Evolutionary conservation across 2,113 vertebrate species (phyloP), one percentile per base, ranked within the genome.

Genomic region (Terrapene triunguis): DNA sequence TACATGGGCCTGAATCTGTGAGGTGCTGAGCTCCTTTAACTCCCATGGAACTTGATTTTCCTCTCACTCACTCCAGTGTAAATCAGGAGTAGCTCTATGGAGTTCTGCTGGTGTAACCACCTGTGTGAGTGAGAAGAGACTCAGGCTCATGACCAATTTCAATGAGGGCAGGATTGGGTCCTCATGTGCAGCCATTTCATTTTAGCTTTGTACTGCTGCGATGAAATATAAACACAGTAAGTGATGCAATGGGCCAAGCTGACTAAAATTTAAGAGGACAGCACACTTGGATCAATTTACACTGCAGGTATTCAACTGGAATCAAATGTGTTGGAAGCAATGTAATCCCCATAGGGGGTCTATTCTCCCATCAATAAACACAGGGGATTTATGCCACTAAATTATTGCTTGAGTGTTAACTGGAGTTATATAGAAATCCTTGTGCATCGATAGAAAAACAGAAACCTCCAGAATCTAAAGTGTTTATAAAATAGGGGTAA

Each of bases 251-350:
- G 87, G 97, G 78, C 85, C 83, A 89, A 50, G 94, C 85, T 69
- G 92, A 88, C 86, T 97, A 97, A 93, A 97, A 94, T 92, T 97
- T 96, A 97, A 95, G 89, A 94, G 96, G 88, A 97, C 96, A 96
- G 90, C 94, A 97, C 2, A 0, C 96, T 97, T 93, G 95, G 96
- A 97, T 97, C 97, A 97, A 97, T 97, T 96, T 92, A 94, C 93
- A 32, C 94, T 95, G 97, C 96, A 97, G 97, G 97, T 98, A 97
- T 97, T 98, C 97, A 97, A 90, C 97, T 96, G 96, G 96, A 98
- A 97, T 97, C 90, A 87, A 97, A 95, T 82, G 82, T 94, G 94
- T 94, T 97, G 90, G 97, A 97, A 97, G 95, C 88, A 90, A 92
- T 90, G 92, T 94, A 95, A 97, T 85, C 54, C 97, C 94, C 85